Evolutionary conservation across 1,140 invertebrate genomes (phyloP), one percentile per base, ranked within the genome.

Genomic region (Trichoplusia ni): DNA sequence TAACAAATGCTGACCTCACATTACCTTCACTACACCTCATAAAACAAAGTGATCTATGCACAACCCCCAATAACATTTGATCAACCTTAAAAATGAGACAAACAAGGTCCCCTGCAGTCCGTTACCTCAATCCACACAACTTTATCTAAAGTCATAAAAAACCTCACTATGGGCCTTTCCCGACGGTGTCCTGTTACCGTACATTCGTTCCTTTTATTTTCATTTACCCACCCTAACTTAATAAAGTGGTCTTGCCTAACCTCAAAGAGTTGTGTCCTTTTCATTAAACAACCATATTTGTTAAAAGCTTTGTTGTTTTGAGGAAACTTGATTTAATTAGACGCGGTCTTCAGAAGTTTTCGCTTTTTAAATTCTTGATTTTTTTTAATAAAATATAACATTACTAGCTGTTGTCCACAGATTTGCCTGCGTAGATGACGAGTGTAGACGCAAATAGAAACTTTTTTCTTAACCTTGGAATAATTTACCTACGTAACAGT

Each of bases 201-300:
- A 33, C 68, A 71, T 71, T 79, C n/a, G 77, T 82, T 82, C 78
- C 78, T 82, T 74, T 79, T 82, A 75, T 82, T 82, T 80, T 82
- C 75, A 81, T 82, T 71, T 81, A 76, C 66, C 67, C 73, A 64
- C 73, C 46, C 51, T 80, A 82, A 85, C 75, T 64, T 75, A 82
- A 85, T 85, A 82, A 85, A 81, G 73, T 70, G 70, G 66, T 77
- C 61, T 76, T 51, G 54, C 65, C 65, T 53, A 27, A 53, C 59
- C 69, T 77, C 79, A 81, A 81, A 84, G 82, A 79, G 77, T 78
- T 79, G 61, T 75, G 76, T 71, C 61, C 64, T 84, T 58, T 81
- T 79, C 75, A 81, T 82, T 81, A 82, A 81, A 82, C 79, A 82
- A 81, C 73, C 73, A 80, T 85, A 80, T 82, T 85, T 79, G 42